Base-by-base conservation (phyloP, 2,113 vertebrate species). In the Sula dactylatra region DNA sequence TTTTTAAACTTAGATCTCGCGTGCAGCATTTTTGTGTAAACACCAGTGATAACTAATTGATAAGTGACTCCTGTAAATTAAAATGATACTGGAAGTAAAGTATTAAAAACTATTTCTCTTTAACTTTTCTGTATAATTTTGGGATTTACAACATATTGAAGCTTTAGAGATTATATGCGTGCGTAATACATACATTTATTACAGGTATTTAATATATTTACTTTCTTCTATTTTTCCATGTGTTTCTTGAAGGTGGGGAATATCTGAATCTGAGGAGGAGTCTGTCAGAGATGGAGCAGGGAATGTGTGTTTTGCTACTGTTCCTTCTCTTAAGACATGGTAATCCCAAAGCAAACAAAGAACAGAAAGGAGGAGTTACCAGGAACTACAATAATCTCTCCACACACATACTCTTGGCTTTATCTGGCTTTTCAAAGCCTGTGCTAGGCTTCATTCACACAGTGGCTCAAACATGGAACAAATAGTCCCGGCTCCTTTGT, bases 301-400 rank as follows among this genome's bases (percentile, higher is more conserved):
- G 22, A 32, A 38, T 3, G 10, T 59, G 34, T 21, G 4, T 64
- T 82, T 79, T 85, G 32, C 50, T 67, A 26, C 26, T 50, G 44
- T 8, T 29, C 62, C 36, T 82, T 69, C 44, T 44, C 17, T 82
- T 72, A 65, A 69, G 2, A 25, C 32, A 10, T 2, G 10, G 6
- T 71, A 87, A 94, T 72, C 85, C 44, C 40, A 32, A 95, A 87
- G 3, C 61, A 90, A 96, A 78, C 47, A 47, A 45, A 78, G 76
- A 52, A 16, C 0, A 0, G 69, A 66, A 66, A 47, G 1, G 2
- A 83, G 36, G 54, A 58, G 6, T 77, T 73, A 70, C 36, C 59
- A 74, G 34, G 55, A 52, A 3, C 36, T 73, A 13, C 34, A 40
- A 7, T 27, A 56, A 73, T 21, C 58, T 47, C 45, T 61, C 21